A percentile compares a stretch with the other conserved stretches of the same genome.
These are phyloP conservation scores for Melanargia galathea DNA, from an alignment of 2,888 invertebrate species.

Conservation along the genomic window DNA sequence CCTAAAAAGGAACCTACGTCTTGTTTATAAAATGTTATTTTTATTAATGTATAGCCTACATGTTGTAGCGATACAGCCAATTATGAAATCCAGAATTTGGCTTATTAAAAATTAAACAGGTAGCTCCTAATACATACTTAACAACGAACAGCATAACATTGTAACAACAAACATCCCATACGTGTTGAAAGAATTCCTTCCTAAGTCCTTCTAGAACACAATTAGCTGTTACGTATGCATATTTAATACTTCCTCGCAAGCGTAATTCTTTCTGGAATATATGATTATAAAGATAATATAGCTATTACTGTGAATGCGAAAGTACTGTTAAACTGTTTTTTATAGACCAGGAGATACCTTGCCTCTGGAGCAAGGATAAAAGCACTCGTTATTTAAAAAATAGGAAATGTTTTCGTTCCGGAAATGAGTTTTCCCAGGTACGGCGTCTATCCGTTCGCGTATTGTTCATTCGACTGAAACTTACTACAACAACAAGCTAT, in stretches of 20 bases:
- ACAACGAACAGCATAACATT: slow-evolving; percentile 4
- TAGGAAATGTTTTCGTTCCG: too few relatives aligned
- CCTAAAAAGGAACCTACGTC: background rate
- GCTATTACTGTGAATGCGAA: too few relatives aligned
- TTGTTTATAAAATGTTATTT: background rate
- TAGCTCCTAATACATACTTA: background rate
- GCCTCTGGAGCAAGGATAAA: too few relatives aligned
- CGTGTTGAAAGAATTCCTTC: slow-evolving; percentile 20
- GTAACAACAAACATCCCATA: slow-evolving; percentile 18
- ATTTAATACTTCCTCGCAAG: background rate
- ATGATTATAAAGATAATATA: too few relatives aligned
- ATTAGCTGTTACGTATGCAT: slow-evolving; percentile 1
- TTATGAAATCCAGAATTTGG: background rate
- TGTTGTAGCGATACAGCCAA: background rate
- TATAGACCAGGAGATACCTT: too few relatives aligned
- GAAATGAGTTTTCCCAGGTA: too few relatives aligned
- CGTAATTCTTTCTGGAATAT: background rate
- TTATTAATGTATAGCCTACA: too few relatives aligned
- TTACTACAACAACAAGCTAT: too few relatives aligned
- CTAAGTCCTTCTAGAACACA: slow-evolving; percentile 20
- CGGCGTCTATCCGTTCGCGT: too few relatives aligned
- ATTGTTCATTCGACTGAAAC: too few relatives aligned
- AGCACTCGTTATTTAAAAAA: too few relatives aligned
- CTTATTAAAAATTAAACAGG: background rate
- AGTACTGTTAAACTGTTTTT: too few relatives aligned